Conservation (phyloP, 2,113 vertebrate genomes). For the Sturnus vulgaris region DNA sequence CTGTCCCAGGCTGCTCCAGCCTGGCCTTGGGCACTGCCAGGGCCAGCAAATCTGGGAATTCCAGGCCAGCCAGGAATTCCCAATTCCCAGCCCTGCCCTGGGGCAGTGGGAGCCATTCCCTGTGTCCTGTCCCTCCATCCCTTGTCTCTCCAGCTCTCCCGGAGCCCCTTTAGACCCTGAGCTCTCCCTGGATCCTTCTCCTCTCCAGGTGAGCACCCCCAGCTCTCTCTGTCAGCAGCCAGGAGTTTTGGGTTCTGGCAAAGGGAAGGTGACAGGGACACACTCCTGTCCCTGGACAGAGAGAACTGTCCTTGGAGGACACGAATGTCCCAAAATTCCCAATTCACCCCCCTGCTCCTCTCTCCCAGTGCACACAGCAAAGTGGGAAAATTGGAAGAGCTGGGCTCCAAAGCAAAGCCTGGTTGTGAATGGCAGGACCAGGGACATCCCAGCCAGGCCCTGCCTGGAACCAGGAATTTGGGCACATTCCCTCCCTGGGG, state of each 20-base stretch:
- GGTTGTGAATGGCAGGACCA: neutral
- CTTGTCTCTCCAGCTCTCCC: neutral
- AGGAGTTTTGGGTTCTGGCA: neutral
- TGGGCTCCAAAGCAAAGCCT: neutral
- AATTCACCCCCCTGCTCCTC: neutral
- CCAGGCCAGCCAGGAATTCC: neutral
- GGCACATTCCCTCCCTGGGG: neutral
- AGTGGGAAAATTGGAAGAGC: fast-evolving
- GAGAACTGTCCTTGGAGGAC: too few relatives aligned
- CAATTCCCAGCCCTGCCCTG: neutral
- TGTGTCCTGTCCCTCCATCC: neutral
- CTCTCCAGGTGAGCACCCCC: neutral
- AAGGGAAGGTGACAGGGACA: neutral
- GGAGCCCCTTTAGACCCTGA: neutral
- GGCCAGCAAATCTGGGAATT: neutral
- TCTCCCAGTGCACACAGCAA: fast-evolving
- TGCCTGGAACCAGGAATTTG: neutral
- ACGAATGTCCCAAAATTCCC: neutral
- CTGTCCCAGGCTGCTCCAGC: neutral
- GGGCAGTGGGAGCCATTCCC: neutral
- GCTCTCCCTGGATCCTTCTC: fast-evolving
- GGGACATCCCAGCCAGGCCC: neutral
- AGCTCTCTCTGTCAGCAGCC: neutral
- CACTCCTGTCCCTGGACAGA: neutral
- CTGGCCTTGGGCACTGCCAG: neutral